Evolutionary conservation across 1,140 invertebrate species (phyloP), one percentile per base, ranked within the genome.

Genomic region (Neodiprion pinetum): DNA sequence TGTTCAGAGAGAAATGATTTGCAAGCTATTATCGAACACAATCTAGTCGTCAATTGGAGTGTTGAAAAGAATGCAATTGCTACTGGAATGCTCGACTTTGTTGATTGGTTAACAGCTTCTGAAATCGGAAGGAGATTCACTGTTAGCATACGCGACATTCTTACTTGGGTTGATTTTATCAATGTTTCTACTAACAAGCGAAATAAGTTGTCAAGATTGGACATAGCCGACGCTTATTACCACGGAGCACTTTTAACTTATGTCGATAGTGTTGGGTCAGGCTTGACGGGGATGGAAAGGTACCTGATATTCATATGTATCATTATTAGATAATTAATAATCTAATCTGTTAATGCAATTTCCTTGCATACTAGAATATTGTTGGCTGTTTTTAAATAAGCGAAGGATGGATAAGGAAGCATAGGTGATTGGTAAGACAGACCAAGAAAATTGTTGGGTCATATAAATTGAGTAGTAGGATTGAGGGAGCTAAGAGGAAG

Each of bases 81-180:
- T 1, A 87, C 86, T 61, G 89, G 88, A 23, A 94, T 98, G 77
- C 88, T 96, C 76, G 90, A 94, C 68, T 99, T 98, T 86, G 88
- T 96, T 1, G 88, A 94, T 17, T 97, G 94, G 94, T 93, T 98
- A 76, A 90, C 90, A 73, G 89, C 82, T 17, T 93, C 91, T 7
- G 94, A 96, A 78, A 88, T 96, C 70, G 94, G 94, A 2, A 95
- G 93, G 68, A 93, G 92, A 82, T 93, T 95, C 75, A 92, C 92
- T n/a, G 91, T 97, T 21, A 99, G 96, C 79, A 95, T 99, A 67
- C 91, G 98, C 82, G 98, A 99, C 86, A 91, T 99, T 71, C 88
- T 99, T 23, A 94, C 95, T 0, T 99, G 98, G 97, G 94, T 97
- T 0, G 89, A 95, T 77, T 99, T 99, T 83, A 95, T 99, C 71